phyloP scores from a whole-genome alignment of 2,113 vertebrate species.

The Falco punctatus region DNA sequence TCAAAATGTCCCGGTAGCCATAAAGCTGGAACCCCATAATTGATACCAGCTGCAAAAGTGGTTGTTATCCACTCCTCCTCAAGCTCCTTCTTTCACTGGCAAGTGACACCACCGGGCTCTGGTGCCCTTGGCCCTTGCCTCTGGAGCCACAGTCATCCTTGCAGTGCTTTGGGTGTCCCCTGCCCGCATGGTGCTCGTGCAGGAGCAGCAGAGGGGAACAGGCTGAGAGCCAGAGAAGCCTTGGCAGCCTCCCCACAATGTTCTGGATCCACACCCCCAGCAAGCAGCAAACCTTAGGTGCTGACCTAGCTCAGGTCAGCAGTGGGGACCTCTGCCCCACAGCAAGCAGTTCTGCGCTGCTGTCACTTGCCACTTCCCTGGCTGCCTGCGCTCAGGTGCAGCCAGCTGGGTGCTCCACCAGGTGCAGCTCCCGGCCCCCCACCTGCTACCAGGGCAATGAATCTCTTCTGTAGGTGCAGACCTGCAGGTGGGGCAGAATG shows the following conservation, averaged over 20 bases:
- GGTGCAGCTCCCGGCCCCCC: not conserved
- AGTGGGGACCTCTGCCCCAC: not conserved
- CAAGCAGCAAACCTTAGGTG: too few relatives aligned
- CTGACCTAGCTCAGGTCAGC: not conserved
- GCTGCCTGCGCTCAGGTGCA: not conserved
- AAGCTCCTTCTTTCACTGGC: not conserved
- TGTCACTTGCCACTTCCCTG: not conserved
- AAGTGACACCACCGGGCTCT: not conserved
- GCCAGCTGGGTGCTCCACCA: not conserved
- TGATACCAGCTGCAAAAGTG: not conserved
- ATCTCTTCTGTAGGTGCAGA: too few relatives aligned
- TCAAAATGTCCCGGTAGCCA: not conserved
- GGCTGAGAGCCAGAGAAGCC: not conserved
- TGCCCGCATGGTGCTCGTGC: rapidly evolving
- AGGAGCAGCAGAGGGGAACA: not conserved
- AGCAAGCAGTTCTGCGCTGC: not conserved
- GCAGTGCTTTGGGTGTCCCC: not conserved
- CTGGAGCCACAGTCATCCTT: not conserved
- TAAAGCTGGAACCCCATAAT: not conserved
- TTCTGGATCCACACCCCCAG: rapidly evolving
- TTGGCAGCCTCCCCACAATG: not conserved
- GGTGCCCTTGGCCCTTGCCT: not conserved
- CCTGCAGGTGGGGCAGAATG: not conserved
- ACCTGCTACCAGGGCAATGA: not conserved
- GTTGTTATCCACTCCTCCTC: not conserved